These are phyloP conservation scores for Nymphalis urticae DNA, from an alignment of 2,888 invertebrate genomes.

Conservation along the genomic window DNA sequence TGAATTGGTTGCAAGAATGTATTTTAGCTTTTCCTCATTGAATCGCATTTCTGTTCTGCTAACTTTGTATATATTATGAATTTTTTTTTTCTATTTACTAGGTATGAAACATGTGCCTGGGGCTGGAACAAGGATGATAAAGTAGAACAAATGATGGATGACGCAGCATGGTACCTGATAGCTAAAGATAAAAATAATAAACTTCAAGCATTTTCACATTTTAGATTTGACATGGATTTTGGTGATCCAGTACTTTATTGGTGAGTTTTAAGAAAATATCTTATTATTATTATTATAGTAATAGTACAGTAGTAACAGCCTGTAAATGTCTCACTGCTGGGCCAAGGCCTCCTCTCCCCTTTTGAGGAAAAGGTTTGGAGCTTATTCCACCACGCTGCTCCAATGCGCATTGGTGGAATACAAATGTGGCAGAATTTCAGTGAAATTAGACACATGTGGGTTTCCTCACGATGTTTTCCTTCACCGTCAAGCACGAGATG, in stretches of 20 bases:
- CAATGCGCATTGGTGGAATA: too few species aligned
- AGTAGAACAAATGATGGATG: conserved; percentile 86
- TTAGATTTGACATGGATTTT: conserved; percentile 91
- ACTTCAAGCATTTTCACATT: conserved; percentile 89
- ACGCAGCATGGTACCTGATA: conserved; percentile 87
- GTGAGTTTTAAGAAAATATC: conserved; percentile 65
- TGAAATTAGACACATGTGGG: too few species aligned
- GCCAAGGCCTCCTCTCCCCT: too few species aligned
- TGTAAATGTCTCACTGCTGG: background rate
- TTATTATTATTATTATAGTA: background rate
- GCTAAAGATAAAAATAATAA: conserved; percentile 76
- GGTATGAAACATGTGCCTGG: conserved; percentile 89
- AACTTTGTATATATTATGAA: background rate
- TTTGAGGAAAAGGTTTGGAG: too few species aligned
- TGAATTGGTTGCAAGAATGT: too few species aligned
- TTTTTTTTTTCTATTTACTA: conserved; percentile 47
- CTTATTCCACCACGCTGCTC: too few species aligned
- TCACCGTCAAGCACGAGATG: too few species aligned
- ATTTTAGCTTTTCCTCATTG: background rate
- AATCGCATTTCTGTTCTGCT: background rate
- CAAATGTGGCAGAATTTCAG: too few species aligned
- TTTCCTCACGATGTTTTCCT: too few species aligned
- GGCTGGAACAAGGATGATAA: conserved; percentile 90
- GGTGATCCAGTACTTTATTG: conserved; percentile 89
- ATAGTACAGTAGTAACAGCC: too few species aligned